Percentiles rank a stretch among this genome's conserved stretches.
Conservation (phyloP, 1,140 invertebrate genomes). For the Drosophila subobscura region DNA sequence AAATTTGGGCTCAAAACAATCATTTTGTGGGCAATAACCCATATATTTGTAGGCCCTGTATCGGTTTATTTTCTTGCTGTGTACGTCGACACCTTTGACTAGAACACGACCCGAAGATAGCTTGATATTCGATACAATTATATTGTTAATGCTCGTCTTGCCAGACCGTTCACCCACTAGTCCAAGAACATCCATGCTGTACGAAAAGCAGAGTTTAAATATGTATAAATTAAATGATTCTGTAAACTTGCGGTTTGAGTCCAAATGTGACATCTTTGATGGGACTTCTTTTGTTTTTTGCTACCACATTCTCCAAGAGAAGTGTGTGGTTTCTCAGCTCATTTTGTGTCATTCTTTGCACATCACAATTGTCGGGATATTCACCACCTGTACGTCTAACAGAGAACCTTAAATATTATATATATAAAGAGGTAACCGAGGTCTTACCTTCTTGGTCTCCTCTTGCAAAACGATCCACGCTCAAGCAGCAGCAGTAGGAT, state of each 20-base stretch:
- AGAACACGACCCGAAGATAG: slow-evolving; percentile 5
- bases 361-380: not conserved
- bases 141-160: slow-evolving; percentile 21
- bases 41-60: slow-evolving; percentile 19
- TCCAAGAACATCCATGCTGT: slow-evolving; percentile 31
- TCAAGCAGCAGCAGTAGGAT: slow-evolving; percentile 6
- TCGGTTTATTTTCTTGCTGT: not conserved
- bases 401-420: not conserved
- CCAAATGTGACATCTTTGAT: slow-evolving; percentile 9
- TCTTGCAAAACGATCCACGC: slow-evolving; percentile 1
- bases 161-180: slow-evolving; percentile 28
- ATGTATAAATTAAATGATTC: no score
- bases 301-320: slow-evolving; percentile 10
- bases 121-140: slow-evolving; percentile 4
- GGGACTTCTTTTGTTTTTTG: not conserved
- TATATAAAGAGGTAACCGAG: no score
- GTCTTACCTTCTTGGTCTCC: not conserved
- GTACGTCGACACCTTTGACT: slow-evolving; percentile 13
- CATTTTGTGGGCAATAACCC: slow-evolving; percentile 11
- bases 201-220: not conserved
- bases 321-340: slow-evolving; percentile 10
- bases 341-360: not conserved
- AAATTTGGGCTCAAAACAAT: slow-evolving; percentile 14
- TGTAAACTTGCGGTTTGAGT: not conserved
- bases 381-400: not conserved